Evolutionary conservation across 2,888 invertebrate genomes (phyloP), one percentile per base, ranked within the genome.

Genomic region (Peribatodes rhomboidaria): DNA sequence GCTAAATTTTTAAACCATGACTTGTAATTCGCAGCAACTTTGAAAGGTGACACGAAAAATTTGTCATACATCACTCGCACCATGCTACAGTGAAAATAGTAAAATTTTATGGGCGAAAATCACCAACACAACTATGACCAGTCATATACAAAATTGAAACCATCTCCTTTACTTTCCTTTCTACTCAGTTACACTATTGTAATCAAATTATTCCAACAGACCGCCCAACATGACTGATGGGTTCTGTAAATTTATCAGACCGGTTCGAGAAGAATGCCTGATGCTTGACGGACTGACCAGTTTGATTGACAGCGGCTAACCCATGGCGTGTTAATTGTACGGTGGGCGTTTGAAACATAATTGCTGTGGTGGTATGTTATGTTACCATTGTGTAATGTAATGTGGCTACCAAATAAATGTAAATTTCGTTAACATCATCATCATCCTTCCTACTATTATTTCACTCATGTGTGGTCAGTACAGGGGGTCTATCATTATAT

Each of bases 291-390:
- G 55, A 44, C 44, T 33, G 42, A 6, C 18, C 44, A 44, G 20
- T 33, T 55, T 55, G 55, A 55, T 55, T 55, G 55, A 55, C 55
- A 44, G 27, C 20, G 18, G 44, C 42, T 44, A 44, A 35, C 47
- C 57, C 47, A 39, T 16, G 47, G 14, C 27, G 37, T 37, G 57
- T 46, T 46, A 47, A 56, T 56, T 55, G 16, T 42, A 42, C 27
- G 27, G 6, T 4, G 13, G 18, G 18, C 7, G 13, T 50, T 20
- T 9, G 27, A 22, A 16, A 6, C 13, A 16, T 50, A 50, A 50
- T 50, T 50, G 50, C 18, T 35, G 1, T 50, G 35, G 18, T 50
- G 35, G 37, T 27, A 27, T 27, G 27, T 14, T 33, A 8, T 50
- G 20, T 35, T 50, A 35, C 50, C 2, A 35, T 35, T 50, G 50